Evolutionary conservation across 1,140 invertebrate species (phyloP), one percentile per base, ranked within the genome.

Genomic region (Drosophila ambigua): DNA sequence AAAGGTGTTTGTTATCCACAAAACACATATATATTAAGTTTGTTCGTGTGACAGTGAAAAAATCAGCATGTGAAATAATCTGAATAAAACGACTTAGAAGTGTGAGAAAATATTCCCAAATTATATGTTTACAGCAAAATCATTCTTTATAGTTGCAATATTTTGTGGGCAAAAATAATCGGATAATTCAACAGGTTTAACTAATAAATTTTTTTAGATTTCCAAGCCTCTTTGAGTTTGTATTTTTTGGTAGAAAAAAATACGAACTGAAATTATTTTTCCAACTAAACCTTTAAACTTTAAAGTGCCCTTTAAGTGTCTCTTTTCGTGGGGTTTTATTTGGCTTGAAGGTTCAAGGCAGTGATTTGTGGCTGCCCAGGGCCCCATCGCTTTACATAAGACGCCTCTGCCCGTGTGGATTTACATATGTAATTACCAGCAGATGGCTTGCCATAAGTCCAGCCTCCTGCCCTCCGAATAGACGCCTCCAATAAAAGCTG

Each of bases 341-440:
- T 39, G 11, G 8, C 54, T 26, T n/a, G 9, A 31, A 49, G 44
- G 15, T 50, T 8, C 24, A 31, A 63, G 16, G 13, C 67, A 51
- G 15, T 35, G 50, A 53, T 67, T 41, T 49, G 6, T 23, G 23
- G 16, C 20, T 31, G 39, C 59, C 63, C 73, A 76, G 68, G 63
- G 73, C 51, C 26, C 15, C 43, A 16, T 63, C 51, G 49, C 45
- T 54, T 66, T 75, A 53, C 44, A 73, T 53, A 64, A 72, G 48
- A 59, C 48, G 53, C 61, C 69, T 73, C 52, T 64, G 60, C 26
- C 16, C 23, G 9, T 28, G 15, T 55, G 59, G 58, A 85, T 85
- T 85, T 82, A 78, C 77, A 85, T 85, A 73, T 62, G 76, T 84
- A 67, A 80, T 80, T 71, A 54, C 77, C 48, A 35, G 23, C 35